phyloP scores from a whole-genome alignment of 2,113 vertebrate genomes.

The Cathartes aura region DNA sequence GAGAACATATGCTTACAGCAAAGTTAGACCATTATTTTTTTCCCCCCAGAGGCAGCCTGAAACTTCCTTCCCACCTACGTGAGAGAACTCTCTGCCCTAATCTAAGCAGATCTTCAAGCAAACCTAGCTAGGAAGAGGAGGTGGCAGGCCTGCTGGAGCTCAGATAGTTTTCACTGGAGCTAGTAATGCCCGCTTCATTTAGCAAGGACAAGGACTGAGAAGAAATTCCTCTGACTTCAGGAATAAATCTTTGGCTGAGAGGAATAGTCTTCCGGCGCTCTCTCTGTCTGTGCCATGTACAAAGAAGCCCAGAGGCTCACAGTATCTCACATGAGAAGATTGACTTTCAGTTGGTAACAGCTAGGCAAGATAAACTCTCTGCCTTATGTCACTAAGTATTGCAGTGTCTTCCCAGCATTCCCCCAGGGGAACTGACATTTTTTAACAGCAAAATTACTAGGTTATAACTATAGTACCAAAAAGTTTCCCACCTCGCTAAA shows the following conservation, averaged over 20 bases:
- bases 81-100: not conserved
- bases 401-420: not conserved
- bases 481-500: not conserved
- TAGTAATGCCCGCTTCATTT: not conserved
- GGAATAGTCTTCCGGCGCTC: not conserved
- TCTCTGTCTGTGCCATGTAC: not conserved
- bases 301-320: not conserved
- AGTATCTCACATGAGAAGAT: not conserved
- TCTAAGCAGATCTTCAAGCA: not conserved
- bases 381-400: not conserved
- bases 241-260: not conserved
- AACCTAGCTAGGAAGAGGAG: not conserved
- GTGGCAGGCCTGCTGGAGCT: not conserved
- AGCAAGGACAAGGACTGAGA: not conserved
- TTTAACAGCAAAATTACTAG: not conserved
- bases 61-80: not conserved
- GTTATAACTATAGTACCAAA: not conserved
- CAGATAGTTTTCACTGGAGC: not conserved
- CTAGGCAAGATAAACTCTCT: not conserved
- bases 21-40: not conserved
- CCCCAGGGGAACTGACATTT: not conserved
- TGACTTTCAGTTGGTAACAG: not conserved
- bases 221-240: not conserved
- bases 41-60: not conserved
- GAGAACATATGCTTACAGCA: not conserved